phyloP scores from a whole-genome alignment of 2,797 vertebrate genomes.

The Sternotherus odoratus region DNA sequence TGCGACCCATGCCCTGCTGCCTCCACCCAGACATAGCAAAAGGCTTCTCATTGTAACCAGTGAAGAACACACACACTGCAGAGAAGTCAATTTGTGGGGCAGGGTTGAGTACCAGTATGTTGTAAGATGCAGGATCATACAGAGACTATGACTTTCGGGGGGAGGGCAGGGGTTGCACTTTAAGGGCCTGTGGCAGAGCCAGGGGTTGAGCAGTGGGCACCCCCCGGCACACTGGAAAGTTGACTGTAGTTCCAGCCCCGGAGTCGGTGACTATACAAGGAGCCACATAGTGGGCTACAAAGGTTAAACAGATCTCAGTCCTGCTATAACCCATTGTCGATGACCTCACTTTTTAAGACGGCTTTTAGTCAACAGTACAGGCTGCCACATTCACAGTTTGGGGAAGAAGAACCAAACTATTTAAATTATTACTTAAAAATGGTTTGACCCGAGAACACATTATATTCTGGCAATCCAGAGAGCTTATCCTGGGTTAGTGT shows the following conservation, averaged over 20 bases:
- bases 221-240: no score
- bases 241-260: no score
- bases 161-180: not conserved
- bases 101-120: accelerated
- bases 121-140: no score
- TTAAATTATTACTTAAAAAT: not conserved
- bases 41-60: not conserved
- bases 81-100: not conserved
- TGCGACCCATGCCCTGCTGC: not conserved
- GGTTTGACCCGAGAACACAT: not conserved
- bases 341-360: not conserved
- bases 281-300: not conserved
- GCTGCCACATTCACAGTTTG: not conserved
- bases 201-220: no score
- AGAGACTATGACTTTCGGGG: not conserved
- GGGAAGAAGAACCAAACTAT: not conserved
- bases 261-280: no score
- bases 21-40: not conserved
- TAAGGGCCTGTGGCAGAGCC: not conserved
- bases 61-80: not conserved
- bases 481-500: not conserved
- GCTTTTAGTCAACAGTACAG: not conserved
- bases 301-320: not conserved
- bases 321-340: not conserved
- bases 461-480: not conserved